phyloP scores from a whole-genome alignment of 2,888 invertebrate species.

The Candidula unifasciata region DNA sequence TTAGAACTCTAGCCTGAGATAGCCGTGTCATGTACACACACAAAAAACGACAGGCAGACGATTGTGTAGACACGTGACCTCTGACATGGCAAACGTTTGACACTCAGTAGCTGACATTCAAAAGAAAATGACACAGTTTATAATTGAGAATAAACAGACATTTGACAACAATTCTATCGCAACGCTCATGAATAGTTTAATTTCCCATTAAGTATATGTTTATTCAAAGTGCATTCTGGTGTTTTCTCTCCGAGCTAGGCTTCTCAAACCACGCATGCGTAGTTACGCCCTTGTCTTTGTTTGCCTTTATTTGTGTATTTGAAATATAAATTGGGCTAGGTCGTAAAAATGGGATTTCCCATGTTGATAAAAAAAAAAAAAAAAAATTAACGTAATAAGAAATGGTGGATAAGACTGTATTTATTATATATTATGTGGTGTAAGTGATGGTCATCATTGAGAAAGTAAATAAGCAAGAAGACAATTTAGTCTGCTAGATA shows the following conservation, averaged over 20 bases:
- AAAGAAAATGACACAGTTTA: conserved; percentile 33
- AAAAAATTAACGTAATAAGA: no score
- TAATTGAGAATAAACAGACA: not conserved
- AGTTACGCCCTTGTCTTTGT: no score
- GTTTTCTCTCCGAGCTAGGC: no score
- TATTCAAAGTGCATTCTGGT: not conserved
- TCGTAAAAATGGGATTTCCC: no score
- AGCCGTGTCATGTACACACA: not conserved
- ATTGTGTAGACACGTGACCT: conserved; percentile 9
- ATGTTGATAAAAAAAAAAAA: no score
- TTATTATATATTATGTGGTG: no score
- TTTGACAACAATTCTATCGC: not conserved
- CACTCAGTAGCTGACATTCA: conserved; percentile 21
- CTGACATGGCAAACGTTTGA: conserved; percentile 3
- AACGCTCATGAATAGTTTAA: not conserved
- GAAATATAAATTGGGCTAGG: not conserved
- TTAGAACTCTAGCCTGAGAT: not conserved
- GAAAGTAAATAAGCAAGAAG: no score
- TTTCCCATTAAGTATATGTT: not conserved
- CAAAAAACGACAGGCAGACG: not conserved
- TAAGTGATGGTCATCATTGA: no score
- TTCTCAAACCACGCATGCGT: no score
- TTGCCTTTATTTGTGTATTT: no score
- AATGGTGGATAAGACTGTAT: no score
- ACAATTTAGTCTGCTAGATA: no score